Conservation (phyloP, 2,113 vertebrate genomes). For the Chloebia gouldiae region DNA sequence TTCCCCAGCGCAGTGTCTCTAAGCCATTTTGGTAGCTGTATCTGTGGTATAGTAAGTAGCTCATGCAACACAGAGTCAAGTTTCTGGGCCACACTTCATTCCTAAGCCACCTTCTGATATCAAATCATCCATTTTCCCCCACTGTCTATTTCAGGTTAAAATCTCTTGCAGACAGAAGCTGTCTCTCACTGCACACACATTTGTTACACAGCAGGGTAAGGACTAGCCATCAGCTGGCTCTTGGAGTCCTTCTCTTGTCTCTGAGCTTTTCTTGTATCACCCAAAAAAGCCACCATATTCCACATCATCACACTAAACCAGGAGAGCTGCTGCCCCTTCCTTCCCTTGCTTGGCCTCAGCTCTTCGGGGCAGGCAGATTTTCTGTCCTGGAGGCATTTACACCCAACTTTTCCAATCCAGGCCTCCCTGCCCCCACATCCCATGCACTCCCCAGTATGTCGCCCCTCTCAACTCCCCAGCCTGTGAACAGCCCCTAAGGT, state of each 20-base stretch:
- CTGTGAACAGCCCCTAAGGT: slow-evolving; percentile 43
- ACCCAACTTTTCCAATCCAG: not conserved
- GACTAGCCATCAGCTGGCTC: not conserved
- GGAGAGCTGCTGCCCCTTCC: not conserved
- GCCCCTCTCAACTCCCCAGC: not conserved
- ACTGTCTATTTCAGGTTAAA: not conserved
- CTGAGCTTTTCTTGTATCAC: not conserved
- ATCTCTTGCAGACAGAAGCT: not conserved
- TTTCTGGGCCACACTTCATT: not conserved
- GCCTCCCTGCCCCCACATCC: slow-evolving; percentile 23
- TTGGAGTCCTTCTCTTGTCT: not conserved
- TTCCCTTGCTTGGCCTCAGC: not conserved
- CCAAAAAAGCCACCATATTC: not conserved
- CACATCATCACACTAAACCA: not conserved
- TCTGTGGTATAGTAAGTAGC: not conserved
- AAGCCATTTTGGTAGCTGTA: not conserved
- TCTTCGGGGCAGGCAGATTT: not conserved
- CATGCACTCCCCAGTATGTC: not conserved
- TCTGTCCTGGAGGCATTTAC: not conserved
- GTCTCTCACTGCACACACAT: not conserved
- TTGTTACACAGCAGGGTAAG: not conserved
- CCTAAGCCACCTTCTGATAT: not conserved
- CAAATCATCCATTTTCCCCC: not conserved
- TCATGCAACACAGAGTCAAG: not conserved
- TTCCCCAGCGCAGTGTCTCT: not conserved